Evolutionary conservation across 2,888 invertebrate species (phyloP), one percentile per base, ranked within the genome.

Genomic region (Ophioninae sp.): DNA sequence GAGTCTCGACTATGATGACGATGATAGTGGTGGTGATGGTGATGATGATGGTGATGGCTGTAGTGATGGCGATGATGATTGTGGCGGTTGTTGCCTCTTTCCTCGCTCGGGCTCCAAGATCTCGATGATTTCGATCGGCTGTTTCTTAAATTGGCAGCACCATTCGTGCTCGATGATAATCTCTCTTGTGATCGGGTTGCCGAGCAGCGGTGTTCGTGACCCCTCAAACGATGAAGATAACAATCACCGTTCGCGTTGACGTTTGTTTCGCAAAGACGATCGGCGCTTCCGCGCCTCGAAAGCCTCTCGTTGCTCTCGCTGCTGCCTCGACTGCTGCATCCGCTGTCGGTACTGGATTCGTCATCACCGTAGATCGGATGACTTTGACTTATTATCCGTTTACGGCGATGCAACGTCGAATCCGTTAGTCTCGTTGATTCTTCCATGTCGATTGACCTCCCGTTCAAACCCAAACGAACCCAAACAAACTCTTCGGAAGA

Each of bases 301-400:
- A 89, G 64, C 8, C 89, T 85, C 65, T 91, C 90, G 13, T 89
- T 89, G 83, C 91, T 92, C 20, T 89, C 91, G 82, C 87, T 90
- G 93, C 94, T 74, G 21, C 95, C 86, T 92, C 94, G 83, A 87
- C 94, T 89, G 93, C 95, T 83, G 92, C 93, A 88, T 92, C 95
- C 91, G 85, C 93, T 91, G 87, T 91, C 91, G 17, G 91, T 90
- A 86, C 91, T 91, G 87, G 90, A 89, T 84, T 92, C 91, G 86
- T 92, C 90, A 80, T 91, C 91, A 6, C 88, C 89, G 76, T 90
- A 90, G 21, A 91, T 89, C 56, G 81, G 61, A 56, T 72, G 78
- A 37, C 20, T 78, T 41, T 83, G 75, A 76, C 84, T 74, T 10
- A 83, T 30, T 7, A 85, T 21, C 0, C 79, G 78, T 20, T 75